Percentiles rank a stretch among this genome's conserved stretches.
These are phyloP conservation scores for Cathartes aura DNA, from an alignment of 2,113 vertebrate species.

Conservation along the genomic window DNA sequence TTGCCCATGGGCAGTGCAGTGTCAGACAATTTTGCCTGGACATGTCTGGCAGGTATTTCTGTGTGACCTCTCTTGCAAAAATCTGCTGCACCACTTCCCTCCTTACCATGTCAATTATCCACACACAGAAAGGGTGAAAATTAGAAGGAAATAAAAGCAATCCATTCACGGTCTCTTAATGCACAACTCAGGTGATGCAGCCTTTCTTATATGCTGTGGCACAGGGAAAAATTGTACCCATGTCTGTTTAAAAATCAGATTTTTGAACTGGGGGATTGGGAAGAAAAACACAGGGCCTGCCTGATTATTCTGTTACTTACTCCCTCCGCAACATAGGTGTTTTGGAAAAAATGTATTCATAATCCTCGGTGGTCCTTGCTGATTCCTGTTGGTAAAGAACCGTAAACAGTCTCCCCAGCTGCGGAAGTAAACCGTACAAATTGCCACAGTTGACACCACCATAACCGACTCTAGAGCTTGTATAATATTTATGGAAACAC, in stretches of 20 bases:
- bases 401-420: neutral
- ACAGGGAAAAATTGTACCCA: neutral
- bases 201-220: neutral
- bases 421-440: neutral
- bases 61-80: neutral
- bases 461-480: neutral
- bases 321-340: neutral
- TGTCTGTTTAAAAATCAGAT: neutral
- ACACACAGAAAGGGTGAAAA: neutral
- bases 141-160: neutral
- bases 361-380: neutral
- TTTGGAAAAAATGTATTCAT: neutral
- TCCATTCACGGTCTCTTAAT: neutral
- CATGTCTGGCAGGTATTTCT: neutral
- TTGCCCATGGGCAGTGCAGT: neutral
- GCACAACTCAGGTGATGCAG: neutral
- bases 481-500: neutral
- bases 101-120: neutral
- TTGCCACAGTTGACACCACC: neutral
- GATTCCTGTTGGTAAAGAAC: neutral
- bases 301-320: neutral
- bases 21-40: neutral
- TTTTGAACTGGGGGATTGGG: neutral
- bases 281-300: rapidly evolving
- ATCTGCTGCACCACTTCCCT: neutral